Evolutionary conservation across 2,888 invertebrate genomes (phyloP).

Genomic region (Lampropteryx suffumata): DNA sequence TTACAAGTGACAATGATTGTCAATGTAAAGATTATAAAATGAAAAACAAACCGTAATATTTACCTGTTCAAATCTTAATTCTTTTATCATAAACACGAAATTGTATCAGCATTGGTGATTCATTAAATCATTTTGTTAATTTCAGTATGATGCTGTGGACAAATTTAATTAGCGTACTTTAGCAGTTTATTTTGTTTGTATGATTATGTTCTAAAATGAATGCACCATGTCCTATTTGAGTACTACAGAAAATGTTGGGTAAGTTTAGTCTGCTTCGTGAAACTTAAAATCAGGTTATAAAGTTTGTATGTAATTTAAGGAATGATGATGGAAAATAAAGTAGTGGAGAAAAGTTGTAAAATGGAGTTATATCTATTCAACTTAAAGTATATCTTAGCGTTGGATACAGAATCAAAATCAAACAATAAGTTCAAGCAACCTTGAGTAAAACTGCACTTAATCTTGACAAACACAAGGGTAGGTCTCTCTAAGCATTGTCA

Average conservation of each 20-base stretch:
- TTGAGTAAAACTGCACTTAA: too few relatives aligned
- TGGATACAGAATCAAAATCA: too few relatives aligned
- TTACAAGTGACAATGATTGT: constrained; percentile 75
- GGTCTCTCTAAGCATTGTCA: too few relatives aligned
- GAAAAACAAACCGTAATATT: constrained; percentile 54
- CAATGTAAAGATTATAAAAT: constrained; percentile 40
- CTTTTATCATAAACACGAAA: too few relatives aligned
- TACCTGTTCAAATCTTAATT: constrained; percentile 15
- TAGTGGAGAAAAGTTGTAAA: too few relatives aligned
- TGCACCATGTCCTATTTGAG: constrained; percentile 81
- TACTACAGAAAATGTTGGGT: constrained; percentile 81
- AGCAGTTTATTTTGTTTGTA: constrained; percentile 56
- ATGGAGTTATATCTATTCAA: too few relatives aligned
- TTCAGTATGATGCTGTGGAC: constrained; percentile 72
- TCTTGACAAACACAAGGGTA: too few relatives aligned
- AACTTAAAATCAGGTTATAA: not conserved
- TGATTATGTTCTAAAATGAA: constrained; percentile 66
- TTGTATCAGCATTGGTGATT: constrained; percentile 40
- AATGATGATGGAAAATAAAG: too few relatives aligned
- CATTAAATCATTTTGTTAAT: constrained; percentile 33
- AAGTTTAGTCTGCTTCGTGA: constrained; percentile 34
- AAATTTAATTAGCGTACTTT: constrained; percentile 58
- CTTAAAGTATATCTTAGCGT: too few relatives aligned
- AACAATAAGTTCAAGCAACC: too few relatives aligned
- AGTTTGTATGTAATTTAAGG: too few relatives aligned